Evolutionary conservation across 2,113 vertebrate genomes (phyloP).

Genomic region (Choloepus hoffmanni): DNA sequence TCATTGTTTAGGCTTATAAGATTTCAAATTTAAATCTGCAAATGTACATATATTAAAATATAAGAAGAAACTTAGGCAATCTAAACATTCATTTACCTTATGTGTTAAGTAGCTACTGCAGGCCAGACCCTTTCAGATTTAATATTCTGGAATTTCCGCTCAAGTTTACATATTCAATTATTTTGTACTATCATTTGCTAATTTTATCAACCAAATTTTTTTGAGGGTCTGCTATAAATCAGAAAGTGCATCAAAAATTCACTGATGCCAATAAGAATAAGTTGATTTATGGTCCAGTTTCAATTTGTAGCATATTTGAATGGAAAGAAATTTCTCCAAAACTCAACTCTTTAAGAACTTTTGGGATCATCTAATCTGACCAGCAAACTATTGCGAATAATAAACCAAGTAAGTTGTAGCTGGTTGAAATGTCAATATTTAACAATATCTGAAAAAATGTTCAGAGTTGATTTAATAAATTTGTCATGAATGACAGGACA

Average conservation of each 20-base stretch:
- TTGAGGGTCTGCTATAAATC: not conserved
- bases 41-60: not conserved
- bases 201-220: not conserved
- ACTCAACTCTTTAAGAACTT: not conserved
- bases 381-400: not conserved
- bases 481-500: not conserved
- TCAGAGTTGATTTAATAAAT: not conserved
- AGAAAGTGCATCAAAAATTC: not conserved
- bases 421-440: not conserved
- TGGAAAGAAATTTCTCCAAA: not conserved
- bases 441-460: not conserved
- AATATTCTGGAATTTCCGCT: not conserved
- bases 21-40: slow-evolving; percentile 14
- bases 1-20: not conserved
- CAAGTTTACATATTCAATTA: not conserved
- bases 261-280: not conserved
- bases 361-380: not conserved
- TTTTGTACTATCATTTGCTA: not conserved
- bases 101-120: not conserved
- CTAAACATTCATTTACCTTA: not conserved
- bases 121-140: not conserved
- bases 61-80: not conserved
- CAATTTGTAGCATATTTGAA: not conserved
- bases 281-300: not conserved
- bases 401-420: not conserved